Evolutionary conservation across 2,113 vertebrate genomes (phyloP), one percentile per base, ranked within the genome.

Genomic region (Thermophis baileyi): DNA sequence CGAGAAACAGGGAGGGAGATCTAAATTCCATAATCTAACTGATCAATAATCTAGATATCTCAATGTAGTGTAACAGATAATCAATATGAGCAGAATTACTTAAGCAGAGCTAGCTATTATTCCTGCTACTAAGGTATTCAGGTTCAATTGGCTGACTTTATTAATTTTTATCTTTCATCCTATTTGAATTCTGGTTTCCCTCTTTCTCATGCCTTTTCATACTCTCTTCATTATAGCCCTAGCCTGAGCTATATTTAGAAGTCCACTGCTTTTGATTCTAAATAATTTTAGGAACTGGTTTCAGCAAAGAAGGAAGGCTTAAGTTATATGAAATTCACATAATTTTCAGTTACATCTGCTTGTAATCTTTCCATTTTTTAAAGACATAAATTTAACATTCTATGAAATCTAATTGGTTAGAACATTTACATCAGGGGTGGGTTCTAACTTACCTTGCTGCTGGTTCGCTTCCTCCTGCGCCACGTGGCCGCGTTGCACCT

Each of bases 11-110:
- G 63, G 91, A 51, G 18, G 63, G 86, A 85, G 94, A 94, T 96
- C 95, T 93, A 92, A 95, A 93, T 93, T 96, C 96, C 92, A 94
- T 96, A 95, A 97, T 97, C 94, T 97, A 94, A 90, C 94, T 94
- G 95, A 97, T 98, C 97, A 95, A 96, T 97, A 98, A 96, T 97
- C 96, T 96, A 94, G 97, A 97, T 97, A 97, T 96, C 96, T 97
- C 97, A 95, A 96, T 97, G 96, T 93, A 95, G 95, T 94, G 89
- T 95, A 97, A 96, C 97, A 97, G 96, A 95, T 96, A 97, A 97
- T 98, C 97, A 97, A 94, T 97, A 94, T 95, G 95, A 95, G 92
- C 94, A 95, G 96, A 97, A 97, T 97, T 96, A 96, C 96, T 97
- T 94, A 96, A 96, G 95, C 6, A 2, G 94, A 96, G 91, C 94